Base-by-base conservation (phyloP, 37 sponge, comb jelly and placozoan genomes). In the Haliclona indistincta region DNA sequence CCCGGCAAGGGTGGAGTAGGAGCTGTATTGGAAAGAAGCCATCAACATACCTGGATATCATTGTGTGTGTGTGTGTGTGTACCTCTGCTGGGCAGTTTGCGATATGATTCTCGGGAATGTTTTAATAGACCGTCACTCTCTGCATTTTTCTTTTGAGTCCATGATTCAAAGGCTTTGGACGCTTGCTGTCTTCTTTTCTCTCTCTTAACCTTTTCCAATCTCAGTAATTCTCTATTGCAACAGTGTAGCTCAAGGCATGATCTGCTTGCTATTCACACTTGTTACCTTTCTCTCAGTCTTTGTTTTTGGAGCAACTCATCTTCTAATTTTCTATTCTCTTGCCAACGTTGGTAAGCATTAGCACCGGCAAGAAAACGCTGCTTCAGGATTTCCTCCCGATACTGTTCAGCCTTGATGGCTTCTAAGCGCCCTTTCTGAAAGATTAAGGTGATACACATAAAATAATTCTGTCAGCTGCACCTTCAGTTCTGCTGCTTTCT, bases 1-100 rank as follows among this genome's bases (percentile, higher is more conserved):
- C 93, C 93, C 26, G 93, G 88, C 20, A 92, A 43, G 23, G 81
- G 13, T 7, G 93, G 93, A 1, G 93, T 92, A 7, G 60, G 15
- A 5, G 37, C 91, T 90, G 54, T 1, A 56, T 7, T 17, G 13
- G 13, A 58, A 58, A 54, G 34, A 34, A 32, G 11, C 70, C 4
- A 39, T 75, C 10, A 56, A n/a, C 22, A n/a, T n/a, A 68, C 47
- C 13, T 3, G 36, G 4, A 19, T 43, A 44, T 29, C 17, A 10
- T 26, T 28, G 13, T 43, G 39, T 55, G 55, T 40, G 30, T 41
- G 17, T 35, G 20, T 34, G 15, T 54, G n/a, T 69, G 61, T 45
- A 47, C 67, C 43, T 78, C 73, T 66, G 43, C 35, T 74, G 74
- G 43, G 44, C 33, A 33, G 10, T 47, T 47, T 47, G 23, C 17